A percentile compares a stretch with the other conserved stretches of the same genome.
These are phyloP conservation scores for Aulostomus chinensis DNA, from an alignment of 2,797 vertebrate genomes.

Conservation along the genomic window DNA sequence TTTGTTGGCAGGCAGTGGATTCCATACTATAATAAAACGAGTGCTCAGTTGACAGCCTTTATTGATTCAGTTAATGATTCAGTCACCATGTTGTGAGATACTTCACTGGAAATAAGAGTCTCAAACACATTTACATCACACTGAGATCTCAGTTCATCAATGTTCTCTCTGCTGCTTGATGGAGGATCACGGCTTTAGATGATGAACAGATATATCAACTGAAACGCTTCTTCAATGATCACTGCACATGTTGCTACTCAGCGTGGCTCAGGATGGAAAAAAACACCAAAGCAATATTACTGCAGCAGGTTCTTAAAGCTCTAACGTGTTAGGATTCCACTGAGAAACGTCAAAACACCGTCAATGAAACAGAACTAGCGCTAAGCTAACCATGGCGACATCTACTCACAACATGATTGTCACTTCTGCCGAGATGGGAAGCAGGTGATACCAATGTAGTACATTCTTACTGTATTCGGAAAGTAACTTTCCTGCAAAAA, in stretches of 20 bases:
- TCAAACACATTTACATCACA: constrained; percentile 60
- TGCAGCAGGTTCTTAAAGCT: constrained; percentile 64
- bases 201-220: constrained; percentile 34
- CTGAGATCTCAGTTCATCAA: constrained; percentile 20
- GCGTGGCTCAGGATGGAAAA: constrained; percentile 52
- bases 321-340: constrained; percentile 38
- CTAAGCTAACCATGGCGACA: constrained; percentile 35
- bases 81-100: constrained; percentile 55
- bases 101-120: constrained; percentile 62
- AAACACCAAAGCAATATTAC: constrained; percentile 43
- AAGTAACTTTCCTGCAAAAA: constrained; percentile 40
- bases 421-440: constrained; percentile 54
- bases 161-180: constrained; percentile 11
- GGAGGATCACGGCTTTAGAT: constrained; percentile 27
- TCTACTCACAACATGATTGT: constrained; percentile 67
- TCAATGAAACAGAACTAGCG: constrained; percentile 15
- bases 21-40: constrained; percentile 9
- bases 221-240: constrained; percentile 42
- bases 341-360: constrained; percentile 2
- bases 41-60: constrained; percentile 53
- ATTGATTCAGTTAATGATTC: constrained; percentile 64
- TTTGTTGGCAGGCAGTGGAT: constrained; percentile 35
- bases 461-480: constrained; percentile 65
- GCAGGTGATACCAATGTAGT: constrained; percentile 46
- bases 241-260: constrained; percentile 41